Base-by-base conservation (phyloP, 2,888 invertebrate genomes). In the Xanthia icteritia region DNA sequence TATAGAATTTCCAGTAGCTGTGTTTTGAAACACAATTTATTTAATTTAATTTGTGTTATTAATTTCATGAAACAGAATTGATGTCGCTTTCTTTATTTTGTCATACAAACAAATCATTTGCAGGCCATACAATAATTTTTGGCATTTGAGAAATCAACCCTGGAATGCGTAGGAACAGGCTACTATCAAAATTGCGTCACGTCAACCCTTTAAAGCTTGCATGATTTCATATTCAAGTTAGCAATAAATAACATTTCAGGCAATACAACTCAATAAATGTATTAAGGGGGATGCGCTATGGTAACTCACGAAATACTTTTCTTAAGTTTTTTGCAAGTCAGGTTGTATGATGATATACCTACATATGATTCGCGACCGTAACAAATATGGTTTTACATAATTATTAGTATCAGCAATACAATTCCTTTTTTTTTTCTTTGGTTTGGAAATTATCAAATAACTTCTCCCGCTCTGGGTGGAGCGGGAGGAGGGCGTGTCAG, bases 221-320 rank as follows among this genome's bases (percentile, higher is more conserved):
- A 31, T 68, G 9, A 68, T 68, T 63, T 45, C 36, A n/a, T 39
- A 54, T 64, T 27, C 45, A 20, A 63, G 56, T 56, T n/a, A 39
- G 20, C n/a, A 68, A 56, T 56, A n/a, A 68, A 56, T 61, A 45
- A 54, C 36, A 56, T 31, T 79, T 27, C 20, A 31, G 39, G 39
- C 45, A 54, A 45, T 45, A 65, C n/a, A 76, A 56, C 42, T 51
- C 48, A 82, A 76, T 82, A 56, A 82, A 66, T 11, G 23, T 70
- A 66, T 45, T 45, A 45, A 15, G 45, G 45, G 15, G 5, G 45
- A 45, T 45, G 5, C 45, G 5, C 45, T 45, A 45, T 15, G 45
- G 45, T 45, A 5, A 15, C 45, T 4, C 45, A 5, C 15, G 15
- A 15, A 15, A 45, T 15, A 5, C 15, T 5, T 45, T 5, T 45